Evolutionary conservation across 2,113 vertebrate genomes (phyloP).

Genomic region (Pollachius pollachius): DNA sequence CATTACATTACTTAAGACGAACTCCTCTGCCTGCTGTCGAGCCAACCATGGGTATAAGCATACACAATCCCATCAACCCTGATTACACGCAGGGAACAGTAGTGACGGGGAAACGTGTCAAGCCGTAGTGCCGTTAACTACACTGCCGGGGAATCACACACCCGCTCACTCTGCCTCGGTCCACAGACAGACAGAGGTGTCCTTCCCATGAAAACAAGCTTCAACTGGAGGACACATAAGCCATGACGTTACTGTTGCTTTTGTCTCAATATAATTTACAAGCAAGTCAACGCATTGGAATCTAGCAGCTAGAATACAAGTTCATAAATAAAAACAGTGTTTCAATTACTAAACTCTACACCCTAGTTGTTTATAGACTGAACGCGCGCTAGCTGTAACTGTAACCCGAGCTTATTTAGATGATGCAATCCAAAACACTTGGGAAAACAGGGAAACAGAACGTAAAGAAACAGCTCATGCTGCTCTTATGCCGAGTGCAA

Average conservation of each 20-base stretch:
- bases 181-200: slow-evolving; percentile 3
- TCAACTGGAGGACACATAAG: slow-evolving; percentile 22
- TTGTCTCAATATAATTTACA: slow-evolving; percentile 7
- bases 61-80: slow-evolving; percentile 59
- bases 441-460: too few relatives aligned
- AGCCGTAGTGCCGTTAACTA: slow-evolving; percentile 41
- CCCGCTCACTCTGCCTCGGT: slow-evolving; percentile 30
- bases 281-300: background rate
- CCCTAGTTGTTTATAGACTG: too few relatives aligned
- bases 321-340: background rate
- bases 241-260: background rate
- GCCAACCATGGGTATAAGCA: slow-evolving; percentile 61
- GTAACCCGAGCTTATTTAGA: too few relatives aligned
- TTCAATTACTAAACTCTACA: background rate
- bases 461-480: background rate
- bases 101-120: slow-evolving; percentile 21
- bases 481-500: background rate
- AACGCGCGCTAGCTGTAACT: too few relatives aligned
- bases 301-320: background rate
- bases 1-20: slow-evolving; percentile 55
- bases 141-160: slow-evolving; percentile 35
- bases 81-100: slow-evolving; percentile 43
- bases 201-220: slow-evolving; percentile 11
- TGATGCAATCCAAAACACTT: too few relatives aligned
- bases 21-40: slow-evolving; percentile 53